phyloP scores from a whole-genome alignment of 2,797 vertebrate species.

The Semotilus atromaculatus region DNA sequence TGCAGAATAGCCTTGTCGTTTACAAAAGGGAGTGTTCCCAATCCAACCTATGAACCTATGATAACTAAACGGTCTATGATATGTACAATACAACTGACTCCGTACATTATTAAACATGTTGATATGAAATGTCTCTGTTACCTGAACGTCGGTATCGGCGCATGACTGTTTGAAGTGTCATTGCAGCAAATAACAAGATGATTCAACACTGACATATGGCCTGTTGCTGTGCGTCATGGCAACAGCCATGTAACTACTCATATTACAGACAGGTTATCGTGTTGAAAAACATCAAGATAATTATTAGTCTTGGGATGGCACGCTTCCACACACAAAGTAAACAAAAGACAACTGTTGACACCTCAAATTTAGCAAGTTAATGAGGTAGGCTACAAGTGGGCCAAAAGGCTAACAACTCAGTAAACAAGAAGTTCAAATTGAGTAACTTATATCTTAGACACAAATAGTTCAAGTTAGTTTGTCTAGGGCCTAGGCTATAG shows the following conservation, averaged over 20 bases:
- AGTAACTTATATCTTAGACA: neutral
- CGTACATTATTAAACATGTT: neutral
- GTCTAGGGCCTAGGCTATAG: too few species aligned
- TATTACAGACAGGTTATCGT: conserved; percentile 13
- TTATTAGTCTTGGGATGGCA: neutral
- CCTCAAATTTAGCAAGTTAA: neutral
- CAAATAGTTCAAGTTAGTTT: neutral
- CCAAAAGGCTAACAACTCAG: neutral
- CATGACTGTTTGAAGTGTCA: conserved; percentile 7
- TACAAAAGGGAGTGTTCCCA: neutral
- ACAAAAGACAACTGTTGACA: neutral
- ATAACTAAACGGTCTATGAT: neutral
- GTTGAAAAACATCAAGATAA: neutral
- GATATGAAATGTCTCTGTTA: neutral
- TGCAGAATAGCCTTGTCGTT: neutral
- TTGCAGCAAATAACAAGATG: neutral
- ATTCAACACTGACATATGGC: conserved; percentile 1
- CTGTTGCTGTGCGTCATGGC: conserved; percentile 12
- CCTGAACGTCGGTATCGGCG: neutral
- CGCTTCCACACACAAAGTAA: neutral
- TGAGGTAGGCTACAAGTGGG: neutral
- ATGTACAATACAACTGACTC: neutral
- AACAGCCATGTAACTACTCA: conserved; percentile 17
- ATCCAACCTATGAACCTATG: neutral
- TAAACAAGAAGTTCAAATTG: neutral